Conservation (phyloP, 2,888 invertebrate genomes). For the Nebria brevicollis region DNA sequence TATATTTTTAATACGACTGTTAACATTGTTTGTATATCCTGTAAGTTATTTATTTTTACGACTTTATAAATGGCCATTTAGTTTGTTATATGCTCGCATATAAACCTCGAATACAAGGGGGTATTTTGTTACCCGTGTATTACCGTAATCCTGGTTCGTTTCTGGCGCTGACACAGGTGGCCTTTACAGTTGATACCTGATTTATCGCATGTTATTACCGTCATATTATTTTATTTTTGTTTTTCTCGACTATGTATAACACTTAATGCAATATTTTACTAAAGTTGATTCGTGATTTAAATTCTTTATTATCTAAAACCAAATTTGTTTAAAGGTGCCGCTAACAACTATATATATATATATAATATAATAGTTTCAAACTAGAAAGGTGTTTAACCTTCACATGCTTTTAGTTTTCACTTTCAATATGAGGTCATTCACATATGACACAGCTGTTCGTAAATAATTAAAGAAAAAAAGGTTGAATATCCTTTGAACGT, state of each 20-base stretch:
- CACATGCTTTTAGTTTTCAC: neutral
- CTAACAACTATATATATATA: no score
- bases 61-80: conserved; percentile 1
- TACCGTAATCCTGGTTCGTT: neutral
- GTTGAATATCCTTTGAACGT: neutral
- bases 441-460: neutral
- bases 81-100: neutral
- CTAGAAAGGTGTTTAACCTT: neutral
- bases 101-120: neutral
- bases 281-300: neutral
- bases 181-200: neutral
- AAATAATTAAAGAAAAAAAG: neutral
- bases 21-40: conserved; percentile 1
- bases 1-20: neutral
- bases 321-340: neutral
- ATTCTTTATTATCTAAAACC: neutral
- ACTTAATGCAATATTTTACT: neutral
- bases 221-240: neutral
- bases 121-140: neutral
- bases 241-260: neutral
- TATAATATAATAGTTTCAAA: neutral
- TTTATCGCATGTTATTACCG: neutral
- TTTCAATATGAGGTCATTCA: neutral
- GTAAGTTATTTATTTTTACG: conserved; percentile 1
- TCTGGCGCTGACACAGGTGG: conserved; percentile 1